Percentiles rank a stretch among this genome's conserved stretches.
Conservation (phyloP, 2,888 invertebrate species). For the Plutella xylostella region DNA sequence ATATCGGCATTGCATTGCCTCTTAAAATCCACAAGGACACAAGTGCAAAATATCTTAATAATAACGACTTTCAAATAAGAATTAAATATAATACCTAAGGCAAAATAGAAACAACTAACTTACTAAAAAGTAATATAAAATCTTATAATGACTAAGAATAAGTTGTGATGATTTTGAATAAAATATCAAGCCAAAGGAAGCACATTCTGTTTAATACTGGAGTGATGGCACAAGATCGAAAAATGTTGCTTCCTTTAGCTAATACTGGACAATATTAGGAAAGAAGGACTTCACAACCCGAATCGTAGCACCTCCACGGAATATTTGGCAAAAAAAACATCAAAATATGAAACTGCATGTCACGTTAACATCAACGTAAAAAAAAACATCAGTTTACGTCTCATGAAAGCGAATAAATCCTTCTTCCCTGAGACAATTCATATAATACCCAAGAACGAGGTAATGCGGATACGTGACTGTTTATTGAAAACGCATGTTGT, state of each 20-base stretch:
- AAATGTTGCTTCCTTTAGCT: conserved; percentile 60
- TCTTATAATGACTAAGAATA: conserved; percentile 64
- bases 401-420: conserved; percentile 31
- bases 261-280: conserved; percentile 61
- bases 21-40: conserved; percentile 67
- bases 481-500: conserved; percentile 56
- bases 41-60: conserved; percentile 62
- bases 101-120: conserved; percentile 65
- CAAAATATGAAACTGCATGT: neutral
- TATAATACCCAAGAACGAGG: conserved; percentile 35
- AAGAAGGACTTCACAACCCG: conserved; percentile 68
- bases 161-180: conserved; percentile 63
- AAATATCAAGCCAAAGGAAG: conserved; percentile 56
- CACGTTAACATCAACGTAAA: too few relatives aligned
- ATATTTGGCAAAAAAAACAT: conserved; percentile 36
- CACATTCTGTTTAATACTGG: conserved; percentile 60
- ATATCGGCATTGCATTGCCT: conserved; percentile 46
- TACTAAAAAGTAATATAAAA: conserved; percentile 58
- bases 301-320: conserved; percentile 52
- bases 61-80: conserved; percentile 63
- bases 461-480: conserved; percentile 31
- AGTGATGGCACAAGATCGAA: conserved; percentile 63
- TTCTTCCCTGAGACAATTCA: conserved; percentile 42
- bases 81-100: conserved; percentile 48
- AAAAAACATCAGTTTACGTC: too few relatives aligned